phyloP scores from a whole-genome alignment of 2,797 vertebrate species.

The Tinamus major region DNA sequence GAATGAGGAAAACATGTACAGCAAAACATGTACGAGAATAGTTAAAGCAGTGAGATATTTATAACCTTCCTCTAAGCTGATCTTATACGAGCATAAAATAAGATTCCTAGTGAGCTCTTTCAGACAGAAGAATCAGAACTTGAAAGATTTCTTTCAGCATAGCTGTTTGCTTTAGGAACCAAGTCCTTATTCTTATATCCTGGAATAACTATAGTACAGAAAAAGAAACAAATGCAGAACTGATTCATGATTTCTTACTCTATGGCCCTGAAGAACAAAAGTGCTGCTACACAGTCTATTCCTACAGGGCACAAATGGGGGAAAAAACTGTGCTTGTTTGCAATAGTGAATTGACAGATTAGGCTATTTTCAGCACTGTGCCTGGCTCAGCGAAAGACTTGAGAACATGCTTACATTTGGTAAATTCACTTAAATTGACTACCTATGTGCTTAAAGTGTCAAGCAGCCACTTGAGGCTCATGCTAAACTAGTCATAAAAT shows the following conservation, averaged over 20 bases:
- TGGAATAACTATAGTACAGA: accelerated
- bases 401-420: neutral
- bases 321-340: neutral
- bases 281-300: neutral
- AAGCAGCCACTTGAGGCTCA: neutral
- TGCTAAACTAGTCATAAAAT: neutral
- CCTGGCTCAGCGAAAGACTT: neutral
- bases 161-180: neutral
- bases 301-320: accelerated
- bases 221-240: neutral
- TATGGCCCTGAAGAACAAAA: neutral
- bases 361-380: neutral
- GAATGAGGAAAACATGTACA: neutral
- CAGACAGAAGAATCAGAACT: neutral
- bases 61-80: neutral
- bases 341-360: neutral
- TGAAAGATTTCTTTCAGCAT: neutral
- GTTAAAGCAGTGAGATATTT: neutral
- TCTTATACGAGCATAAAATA: neutral
- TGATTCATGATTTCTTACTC: neutral
- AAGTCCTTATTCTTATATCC: neutral
- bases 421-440: neutral
- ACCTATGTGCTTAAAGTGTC: neutral
- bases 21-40: neutral
- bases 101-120: neutral